A percentile compares a stretch with the other conserved stretches of the same genome.
These are phyloP conservation scores for Malthinus flaveolus DNA, from an alignment of 2,888 invertebrate genomes.

Conservation along the genomic window DNA sequence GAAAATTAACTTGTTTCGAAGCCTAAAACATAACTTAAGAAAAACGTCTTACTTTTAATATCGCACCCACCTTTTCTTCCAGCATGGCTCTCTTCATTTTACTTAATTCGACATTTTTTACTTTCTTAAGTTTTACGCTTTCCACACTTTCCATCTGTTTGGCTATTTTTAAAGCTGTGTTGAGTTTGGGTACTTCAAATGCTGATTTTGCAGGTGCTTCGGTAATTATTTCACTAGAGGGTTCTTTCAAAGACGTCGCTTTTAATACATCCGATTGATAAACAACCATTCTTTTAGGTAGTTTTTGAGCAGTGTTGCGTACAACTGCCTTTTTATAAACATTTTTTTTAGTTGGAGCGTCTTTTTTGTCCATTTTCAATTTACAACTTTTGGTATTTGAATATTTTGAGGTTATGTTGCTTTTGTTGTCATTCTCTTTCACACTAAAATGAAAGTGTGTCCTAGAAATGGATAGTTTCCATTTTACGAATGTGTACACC, in stretches of 20 bases:
- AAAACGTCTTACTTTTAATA: background rate
- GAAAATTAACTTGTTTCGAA: slow-evolving; percentile 40
- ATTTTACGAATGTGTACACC: too few relatives aligned
- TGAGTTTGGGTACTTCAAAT: slow-evolving; percentile 15
- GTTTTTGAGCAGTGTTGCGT: slow-evolving; percentile 30
- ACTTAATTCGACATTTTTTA: slow-evolving; percentile 23
- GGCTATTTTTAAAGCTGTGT: slow-evolving; percentile 26
- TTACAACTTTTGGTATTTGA: background rate
- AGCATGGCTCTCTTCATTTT: slow-evolving; percentile 23
- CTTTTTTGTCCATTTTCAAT: slow-evolving; percentile 16
- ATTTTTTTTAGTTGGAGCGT: background rate
- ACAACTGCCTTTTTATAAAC: slow-evolving; percentile 26
- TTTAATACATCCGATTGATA: slow-evolving; percentile 10
- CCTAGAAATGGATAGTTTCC: too few relatives aligned
- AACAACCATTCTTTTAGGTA: slow-evolving; percentile 26
- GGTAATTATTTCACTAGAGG: background rate
- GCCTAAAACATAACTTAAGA: slow-evolving; percentile 31
- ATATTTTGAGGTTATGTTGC: background rate
- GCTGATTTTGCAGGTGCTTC: background rate
- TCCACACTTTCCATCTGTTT: slow-evolving; percentile 26
- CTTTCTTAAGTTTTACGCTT: slow-evolving; percentile 17
- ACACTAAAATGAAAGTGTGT: too few relatives aligned
- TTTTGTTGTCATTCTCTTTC: too few relatives aligned
- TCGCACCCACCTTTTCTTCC: slow-evolving; percentile 27
- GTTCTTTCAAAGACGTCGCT: background rate